Conservation (phyloP, 1,140 invertebrate genomes). For the Stegodyphus mimosarum region DNA sequence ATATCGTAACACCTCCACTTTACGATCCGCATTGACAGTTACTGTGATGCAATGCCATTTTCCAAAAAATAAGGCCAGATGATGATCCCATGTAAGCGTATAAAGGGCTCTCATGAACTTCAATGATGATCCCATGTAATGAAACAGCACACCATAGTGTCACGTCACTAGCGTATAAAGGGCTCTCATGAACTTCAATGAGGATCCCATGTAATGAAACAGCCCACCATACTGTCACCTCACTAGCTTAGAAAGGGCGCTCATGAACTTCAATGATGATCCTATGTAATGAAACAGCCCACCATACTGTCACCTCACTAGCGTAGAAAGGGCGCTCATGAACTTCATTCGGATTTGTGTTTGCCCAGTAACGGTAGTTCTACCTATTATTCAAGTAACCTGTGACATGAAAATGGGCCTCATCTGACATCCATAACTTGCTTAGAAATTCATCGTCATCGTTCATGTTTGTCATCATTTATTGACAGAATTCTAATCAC, state of each 20-base stretch:
- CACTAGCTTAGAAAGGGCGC: conserved; percentile 28
- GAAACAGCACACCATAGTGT: too few species aligned
- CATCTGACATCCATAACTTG: too few species aligned
- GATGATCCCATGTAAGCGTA: too few species aligned
- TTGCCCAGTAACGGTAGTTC: conserved; percentile 43
- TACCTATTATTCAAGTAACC: conserved; percentile 42
- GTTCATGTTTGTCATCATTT: too few species aligned
- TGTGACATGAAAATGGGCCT: conserved; percentile 28
- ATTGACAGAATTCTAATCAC: too few species aligned
- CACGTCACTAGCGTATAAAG: too few species aligned
- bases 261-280: conserved; percentile 9
- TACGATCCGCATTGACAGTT: conserved; percentile 18
- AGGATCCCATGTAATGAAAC: conserved; percentile 20
- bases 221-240: too few species aligned
- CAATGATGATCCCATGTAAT: too few species aligned
- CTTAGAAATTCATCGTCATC: too few species aligned
- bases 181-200: too few species aligned
- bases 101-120: too few species aligned
- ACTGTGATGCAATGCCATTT: conserved; percentile 4
- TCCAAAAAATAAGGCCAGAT: conserved; percentile 33
- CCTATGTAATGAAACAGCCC: conserved; percentile 9
- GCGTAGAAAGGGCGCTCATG: conserved; percentile 18
- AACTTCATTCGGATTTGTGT: conserved; percentile 6
- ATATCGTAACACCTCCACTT: conserved; percentile 11
- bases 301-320: conserved; percentile 31